Evolutionary conservation across 2,113 vertebrate genomes (phyloP).

Genomic region (Forbesichthys agassizii): DNA sequence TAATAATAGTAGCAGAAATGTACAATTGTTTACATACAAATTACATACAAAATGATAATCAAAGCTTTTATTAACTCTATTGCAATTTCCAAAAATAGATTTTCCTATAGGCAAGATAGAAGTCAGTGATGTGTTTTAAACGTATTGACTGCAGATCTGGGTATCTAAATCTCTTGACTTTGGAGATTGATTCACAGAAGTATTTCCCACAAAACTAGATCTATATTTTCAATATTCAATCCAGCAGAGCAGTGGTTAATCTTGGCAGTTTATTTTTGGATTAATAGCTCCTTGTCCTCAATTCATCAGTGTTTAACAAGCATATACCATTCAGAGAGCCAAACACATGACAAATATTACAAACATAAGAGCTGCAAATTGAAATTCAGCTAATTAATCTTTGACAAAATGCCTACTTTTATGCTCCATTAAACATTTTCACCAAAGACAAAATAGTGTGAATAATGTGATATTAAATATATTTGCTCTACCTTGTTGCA

Average conservation of each 20-base stretch:
- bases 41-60: no score
- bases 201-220: slow-evolving; percentile 40
- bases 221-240: slow-evolving; percentile 41
- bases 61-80: no score
- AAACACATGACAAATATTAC: slow-evolving; percentile 43
- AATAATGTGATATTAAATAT: slow-evolving; percentile 14
- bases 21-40: no score
- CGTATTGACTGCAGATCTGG: slow-evolving; percentile 14
- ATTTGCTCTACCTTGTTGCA: no score
- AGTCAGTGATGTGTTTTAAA: slow-evolving; percentile 15
- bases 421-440: slow-evolving; percentile 39
- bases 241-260: slow-evolving; percentile 44
- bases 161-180: slow-evolving; percentile 24
- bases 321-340: slow-evolving; percentile 30
- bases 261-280: slow-evolving; percentile 47
- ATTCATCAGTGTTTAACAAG: slow-evolving; percentile 48
- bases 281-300: slow-evolving; percentile 54
- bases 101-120: slow-evolving; percentile 2
- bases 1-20: no score
- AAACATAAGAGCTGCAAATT: slow-evolving; percentile 24
- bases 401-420: slow-evolving; percentile 33
- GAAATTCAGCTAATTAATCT: slow-evolving; percentile 45
- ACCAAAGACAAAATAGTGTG: slow-evolving; percentile 29
- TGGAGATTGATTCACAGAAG: slow-evolving; percentile 36
- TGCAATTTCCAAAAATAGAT: neutral